A percentile compares a stretch with the other conserved stretches of the same genome.
Conservation (phyloP, 2,888 invertebrate species). For the Tipula helvola region DNA sequence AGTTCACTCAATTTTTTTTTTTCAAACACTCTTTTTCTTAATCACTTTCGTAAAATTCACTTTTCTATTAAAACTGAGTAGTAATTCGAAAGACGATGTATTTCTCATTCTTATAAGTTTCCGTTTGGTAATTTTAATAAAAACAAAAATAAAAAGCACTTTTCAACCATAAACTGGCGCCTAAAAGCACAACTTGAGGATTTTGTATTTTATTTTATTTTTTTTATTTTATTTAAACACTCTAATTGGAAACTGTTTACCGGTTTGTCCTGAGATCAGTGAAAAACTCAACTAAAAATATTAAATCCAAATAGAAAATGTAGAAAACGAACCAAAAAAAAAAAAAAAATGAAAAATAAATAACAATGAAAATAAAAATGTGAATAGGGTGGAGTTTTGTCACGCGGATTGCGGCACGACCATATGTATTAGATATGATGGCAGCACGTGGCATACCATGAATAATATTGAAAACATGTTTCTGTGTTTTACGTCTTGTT, state of each 20-base stretch:
- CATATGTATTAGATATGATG: neutral
- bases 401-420: slow-evolving; percentile 14
- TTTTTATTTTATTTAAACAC: neutral
- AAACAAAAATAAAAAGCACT: neutral
- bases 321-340: neutral
- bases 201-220: neutral
- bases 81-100: neutral
- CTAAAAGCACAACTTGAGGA: neutral
- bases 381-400: slow-evolving; percentile 15
- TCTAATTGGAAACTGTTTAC: neutral
- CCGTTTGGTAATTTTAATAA: neutral
- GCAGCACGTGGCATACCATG: slow-evolving; percentile 10
- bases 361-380: neutral
- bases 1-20: neutral
- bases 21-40: neutral
- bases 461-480: neutral
- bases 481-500: neutral
- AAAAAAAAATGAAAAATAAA: neutral
- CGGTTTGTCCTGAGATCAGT: neutral
- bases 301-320: neutral
- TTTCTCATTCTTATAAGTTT: neutral
- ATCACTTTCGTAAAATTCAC: neutral
- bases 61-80: neutral
- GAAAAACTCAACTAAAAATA: neutral
- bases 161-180: neutral